Percentiles rank a stretch among this genome's conserved stretches.
These are phyloP conservation scores for Apocrypta bakeri DNA, from an alignment of 1,140 invertebrate species.

Conservation along the genomic window DNA sequence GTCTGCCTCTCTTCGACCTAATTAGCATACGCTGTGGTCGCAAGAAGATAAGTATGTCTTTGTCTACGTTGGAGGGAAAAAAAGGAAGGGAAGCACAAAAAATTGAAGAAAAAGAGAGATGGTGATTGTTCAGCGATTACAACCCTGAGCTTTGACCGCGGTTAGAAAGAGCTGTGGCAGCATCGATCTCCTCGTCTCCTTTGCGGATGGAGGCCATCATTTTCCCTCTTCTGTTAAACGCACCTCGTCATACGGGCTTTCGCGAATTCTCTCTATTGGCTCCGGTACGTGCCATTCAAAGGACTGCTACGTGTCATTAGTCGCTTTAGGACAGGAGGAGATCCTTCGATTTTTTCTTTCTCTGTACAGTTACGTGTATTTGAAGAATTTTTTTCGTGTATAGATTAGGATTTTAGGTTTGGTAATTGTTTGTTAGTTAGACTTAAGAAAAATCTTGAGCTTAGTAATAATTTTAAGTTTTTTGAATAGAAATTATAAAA, in stretches of 20 bases:
- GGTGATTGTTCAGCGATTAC: slow-evolving; percentile 18
- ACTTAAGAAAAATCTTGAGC: too few species aligned
- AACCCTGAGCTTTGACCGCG: not conserved
- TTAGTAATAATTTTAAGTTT: too few species aligned
- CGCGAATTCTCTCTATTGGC: not conserved
- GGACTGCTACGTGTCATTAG: not conserved
- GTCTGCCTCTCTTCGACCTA: not conserved
- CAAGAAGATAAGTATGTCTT: not conserved
- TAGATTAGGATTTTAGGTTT: too few species aligned
- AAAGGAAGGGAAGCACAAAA: slow-evolving; percentile 1
- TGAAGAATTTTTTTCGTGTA: too few species aligned
- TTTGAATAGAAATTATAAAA: too few species aligned
- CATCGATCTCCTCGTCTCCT: not conserved
- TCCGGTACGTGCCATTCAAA: not conserved
- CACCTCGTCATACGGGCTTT: not conserved
- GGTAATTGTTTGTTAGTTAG: too few species aligned
- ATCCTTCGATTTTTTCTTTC: not conserved
- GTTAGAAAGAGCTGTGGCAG: not conserved
- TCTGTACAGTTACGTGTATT: not conserved
- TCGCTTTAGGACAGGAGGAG: not conserved
- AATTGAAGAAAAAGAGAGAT: not conserved
- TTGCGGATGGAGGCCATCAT: not conserved
- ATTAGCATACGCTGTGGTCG: not conserved
- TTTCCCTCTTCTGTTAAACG: not conserved
- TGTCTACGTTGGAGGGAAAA: not conserved